Evolutionary conservation across 2,113 vertebrate genomes (phyloP).

Genomic region (Pseudonaja textilis): DNA sequence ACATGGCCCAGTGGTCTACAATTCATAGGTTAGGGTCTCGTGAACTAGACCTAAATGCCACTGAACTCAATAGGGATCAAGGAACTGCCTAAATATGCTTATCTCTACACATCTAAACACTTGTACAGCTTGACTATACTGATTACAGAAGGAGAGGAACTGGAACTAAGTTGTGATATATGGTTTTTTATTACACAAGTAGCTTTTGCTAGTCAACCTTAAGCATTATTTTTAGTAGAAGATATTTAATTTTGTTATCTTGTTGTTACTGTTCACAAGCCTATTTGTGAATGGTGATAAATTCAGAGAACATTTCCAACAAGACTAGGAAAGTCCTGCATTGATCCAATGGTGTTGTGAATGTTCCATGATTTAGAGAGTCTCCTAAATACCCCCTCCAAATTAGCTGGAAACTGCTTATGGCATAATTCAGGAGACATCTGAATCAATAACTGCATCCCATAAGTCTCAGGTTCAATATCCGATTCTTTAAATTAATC

Average conservation of each 20-base stretch:
- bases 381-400: background rate
- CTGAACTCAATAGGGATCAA: background rate
- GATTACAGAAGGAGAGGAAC: background rate
- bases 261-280: background rate
- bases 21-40: no score
- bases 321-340: background rate
- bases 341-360: background rate
- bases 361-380: background rate
- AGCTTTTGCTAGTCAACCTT: background rate
- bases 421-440: background rate
- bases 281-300: background rate
- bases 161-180: background rate
- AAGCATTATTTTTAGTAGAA: background rate
- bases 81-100: background rate
- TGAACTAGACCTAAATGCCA: background rate
- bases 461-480: background rate
- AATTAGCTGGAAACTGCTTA: background rate
- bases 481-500: background rate
- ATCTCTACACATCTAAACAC: background rate
- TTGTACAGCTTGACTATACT: background rate
- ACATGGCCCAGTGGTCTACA: no score
- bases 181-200: background rate
- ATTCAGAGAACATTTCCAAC: background rate
- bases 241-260: background rate
- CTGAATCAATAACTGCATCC: background rate